Base-by-base conservation (phyloP, 1,140 invertebrate species). In the Dufourea novaeangliae region DNA sequence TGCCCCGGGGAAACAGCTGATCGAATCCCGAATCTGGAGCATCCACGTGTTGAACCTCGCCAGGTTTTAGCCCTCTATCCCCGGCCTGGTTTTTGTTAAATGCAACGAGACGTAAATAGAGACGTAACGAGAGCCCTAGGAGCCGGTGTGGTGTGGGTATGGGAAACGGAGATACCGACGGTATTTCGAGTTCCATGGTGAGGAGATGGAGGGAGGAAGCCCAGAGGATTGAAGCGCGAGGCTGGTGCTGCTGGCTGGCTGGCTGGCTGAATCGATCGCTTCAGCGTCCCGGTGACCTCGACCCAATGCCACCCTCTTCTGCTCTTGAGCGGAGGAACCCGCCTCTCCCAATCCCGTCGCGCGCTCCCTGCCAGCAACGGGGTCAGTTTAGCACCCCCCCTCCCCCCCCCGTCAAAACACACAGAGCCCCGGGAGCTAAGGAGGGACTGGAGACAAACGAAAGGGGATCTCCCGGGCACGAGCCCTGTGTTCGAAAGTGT, bases 271-370 rank as follows among this genome's bases (percentile, higher is more conserved):
- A 90, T 91, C 90, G 90, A 90, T 91, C 90, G 89, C 74, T 84
- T 83, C 78, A 32, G 82, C 85, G 90, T 91, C 90, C 91, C 88
- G 90, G 91, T 91, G 91, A 92, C 91, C 91, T 91, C 90, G 91
- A 92, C 91, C 91, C 87, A 92, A 90, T 90, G 88, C 89, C 90
- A 90, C 85, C 83, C 86, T 87, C 84, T 81, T 81, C 76, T 74
- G 74, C 75, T 78, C 44, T 72, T 74, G 64, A 69, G 57, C 69
- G 64, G 50, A 6, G 64, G 50, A 6, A 14, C 17, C 63, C 66
- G 63, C 27, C 73, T 32, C 76, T 79, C 82, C n/a, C 59, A 14
- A 57, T 57, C 34, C 59, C 69, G 46, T 46, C 73, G 71, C 84
- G 66, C 80, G 2, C n/a, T 41, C 63, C 64, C 79, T 74, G 69